Evolutionary conservation across 2,113 vertebrate species (phyloP), one percentile per base, ranked within the genome.

Genomic region (Ibidorhyncha struthersii): DNA sequence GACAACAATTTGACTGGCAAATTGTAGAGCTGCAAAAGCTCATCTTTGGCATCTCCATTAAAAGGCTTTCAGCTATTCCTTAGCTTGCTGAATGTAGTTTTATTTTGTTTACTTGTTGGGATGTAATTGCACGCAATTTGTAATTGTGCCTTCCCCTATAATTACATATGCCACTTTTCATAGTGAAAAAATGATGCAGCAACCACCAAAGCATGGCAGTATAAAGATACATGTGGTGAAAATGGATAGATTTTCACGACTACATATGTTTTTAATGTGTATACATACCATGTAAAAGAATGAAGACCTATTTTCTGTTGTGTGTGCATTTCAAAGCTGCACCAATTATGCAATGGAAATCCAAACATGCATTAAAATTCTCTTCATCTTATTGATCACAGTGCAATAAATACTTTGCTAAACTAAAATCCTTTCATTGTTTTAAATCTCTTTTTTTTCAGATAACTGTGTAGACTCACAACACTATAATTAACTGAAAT

Each of bases 81-180:
- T 91, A 95, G 85, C 86, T 91, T 83, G 50, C 90, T 97, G 92
- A 96, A 96, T 81, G 77, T 72, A 83, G 95, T 83, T 97, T 96
- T 97, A 96, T 96, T 97, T 95, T 97, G 96, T 97, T 97, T 97
- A 95, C 96, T 95, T 96, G 87, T 93, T 86, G 89, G 86, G 81
- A 47, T 96, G 95, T 96, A 97, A 97, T 97, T 97, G 96, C 95
- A 80, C 82, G 91, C 82, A 91, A 96, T 96, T 96, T 93, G 89
- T 96, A 97, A 96, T 94, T 95, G 93, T 94, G 92, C 82, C 79
- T 93, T 93, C 87, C 94, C 92, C 90, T 94, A n/a, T 93, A 97
- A 97, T 97, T 97, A 95, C 77, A 88, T 27, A 55, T 91, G 89
- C 56, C 94, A 91, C 67, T 93, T 97, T 67, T 53, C 30, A 3